Evolutionary conservation across 2,797 vertebrate species (phyloP), one percentile per base, ranked within the genome.

Genomic region (Salmo trutta): DNA sequence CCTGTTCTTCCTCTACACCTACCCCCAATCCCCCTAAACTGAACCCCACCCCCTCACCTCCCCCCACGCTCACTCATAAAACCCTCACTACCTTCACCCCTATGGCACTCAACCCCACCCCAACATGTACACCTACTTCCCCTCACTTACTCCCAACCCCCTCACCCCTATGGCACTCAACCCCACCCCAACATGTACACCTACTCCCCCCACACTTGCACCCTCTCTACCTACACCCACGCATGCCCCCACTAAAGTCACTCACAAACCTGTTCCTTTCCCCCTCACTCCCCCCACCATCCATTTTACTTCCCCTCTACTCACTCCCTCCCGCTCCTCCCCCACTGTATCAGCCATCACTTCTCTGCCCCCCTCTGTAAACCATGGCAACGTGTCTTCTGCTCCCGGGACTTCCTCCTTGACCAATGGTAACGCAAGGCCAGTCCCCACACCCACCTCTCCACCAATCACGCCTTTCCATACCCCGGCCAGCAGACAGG

Each of bases 401-500:
- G 16, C 6, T 69, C 84, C 24, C 74, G 86, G 90, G 83, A 86
- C 85, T 73, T 87, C 91, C 10, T 47, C 41, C 81, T 89, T 92
- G 82, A 92, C 91, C 88, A 94, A 94, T 47, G 94, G 93, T 71
- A 90, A 81, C 79, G 54, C 83, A 0, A 88, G 92, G 80, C 88
- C 85, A 0, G 80, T 87, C 0, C 79, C 91, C 52, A 87, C 88
- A 12, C 73, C 88, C 0, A 86, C 83, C 54, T 88, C 91, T 76
- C 89, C 91, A 0, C 83, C 91, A 0, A 93, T 95, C 86, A 94
- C 92, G 1, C 92, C 93, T 65, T 94, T 95, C 47, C 94, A 95
- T 86, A 94, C 92, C 7, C 93, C 93, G 1, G 93, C 92, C 75
- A 93, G 92, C 76, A 87, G 93, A 89, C 94, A 95, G 93, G 94